phyloP scores from a whole-genome alignment of 1,140 invertebrate genomes.

The Gryllus bimaculatus region DNA sequence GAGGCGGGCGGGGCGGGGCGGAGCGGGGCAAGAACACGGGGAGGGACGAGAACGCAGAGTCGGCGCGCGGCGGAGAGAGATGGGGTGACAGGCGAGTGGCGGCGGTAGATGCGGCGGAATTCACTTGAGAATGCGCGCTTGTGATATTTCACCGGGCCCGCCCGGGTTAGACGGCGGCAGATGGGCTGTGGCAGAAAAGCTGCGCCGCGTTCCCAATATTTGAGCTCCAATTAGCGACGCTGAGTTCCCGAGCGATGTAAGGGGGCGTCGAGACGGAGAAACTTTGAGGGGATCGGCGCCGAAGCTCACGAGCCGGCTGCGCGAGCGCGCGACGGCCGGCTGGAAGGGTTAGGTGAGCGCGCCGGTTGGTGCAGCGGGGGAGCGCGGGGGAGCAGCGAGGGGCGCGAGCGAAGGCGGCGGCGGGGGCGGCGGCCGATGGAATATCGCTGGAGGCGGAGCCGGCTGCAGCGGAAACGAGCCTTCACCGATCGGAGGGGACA shows the following conservation, averaged over 20 bases:
- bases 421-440: too few species aligned
- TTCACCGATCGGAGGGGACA: too few species aligned
- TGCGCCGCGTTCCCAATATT: conserved; percentile 9
- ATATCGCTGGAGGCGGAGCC: too few species aligned
- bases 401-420: too few species aligned
- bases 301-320: neutral
- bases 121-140: neutral
- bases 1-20: neutral
- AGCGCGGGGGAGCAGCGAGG: too few species aligned
- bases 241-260: neutral
- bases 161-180: neutral
- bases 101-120: neutral
- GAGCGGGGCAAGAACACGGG: neutral
- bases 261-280: neutral
- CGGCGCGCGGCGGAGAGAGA: neutral
- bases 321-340: neutral
- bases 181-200: conserved; percentile 5
- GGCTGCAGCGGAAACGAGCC: too few species aligned
- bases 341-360: neutral
- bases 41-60: neutral
- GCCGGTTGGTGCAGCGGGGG: too few species aligned
- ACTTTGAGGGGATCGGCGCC: neutral
- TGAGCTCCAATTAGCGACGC: conserved; percentile 12
- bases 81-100: neutral
- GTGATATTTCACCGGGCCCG: neutral